Percentiles rank a stretch among this genome's conserved stretches.
Conservation (phyloP, 2,113 vertebrate genomes). For the Notiomystis cincta region DNA sequence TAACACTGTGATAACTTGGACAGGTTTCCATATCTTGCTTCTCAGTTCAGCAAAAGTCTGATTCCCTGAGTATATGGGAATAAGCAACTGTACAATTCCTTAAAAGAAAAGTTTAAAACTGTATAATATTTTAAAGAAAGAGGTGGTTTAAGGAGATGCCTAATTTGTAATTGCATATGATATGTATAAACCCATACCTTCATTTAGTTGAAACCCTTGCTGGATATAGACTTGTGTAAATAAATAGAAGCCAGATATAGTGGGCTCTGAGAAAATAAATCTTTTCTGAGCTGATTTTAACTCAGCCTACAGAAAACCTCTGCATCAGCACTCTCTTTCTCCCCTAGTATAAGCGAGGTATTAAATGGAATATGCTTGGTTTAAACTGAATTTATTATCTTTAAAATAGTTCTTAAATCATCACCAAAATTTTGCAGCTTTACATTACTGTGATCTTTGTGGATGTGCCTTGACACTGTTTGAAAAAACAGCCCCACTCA, state of each 20-base stretch:
- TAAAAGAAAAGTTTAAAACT: not conserved
- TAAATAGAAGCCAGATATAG: conserved; percentile 19
- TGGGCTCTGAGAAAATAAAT: not conserved
- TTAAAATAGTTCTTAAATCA: not conserved
- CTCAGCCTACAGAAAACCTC: not conserved
- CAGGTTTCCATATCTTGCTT: not conserved
- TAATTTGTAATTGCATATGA: not conserved
- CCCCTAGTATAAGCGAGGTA: not conserved
- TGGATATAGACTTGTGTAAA: conserved; percentile 14
- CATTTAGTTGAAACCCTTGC: not conserved
- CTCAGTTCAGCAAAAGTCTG: not conserved
- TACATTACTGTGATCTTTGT: not conserved
- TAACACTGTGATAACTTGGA: not conserved
- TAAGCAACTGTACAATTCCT: not conserved
- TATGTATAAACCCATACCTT: not conserved
- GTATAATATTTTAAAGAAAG: not conserved
- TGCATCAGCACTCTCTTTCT: not conserved
- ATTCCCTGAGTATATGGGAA: not conserved
- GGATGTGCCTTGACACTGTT: not conserved
- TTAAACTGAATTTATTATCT: not conserved
- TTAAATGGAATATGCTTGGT: not conserved
- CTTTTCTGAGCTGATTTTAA: not conserved
- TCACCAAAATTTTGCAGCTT: not conserved
- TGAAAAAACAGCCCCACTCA: not conserved
- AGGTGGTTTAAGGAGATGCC: not conserved